A percentile compares a stretch with the other conserved stretches of the same genome.
These are phyloP conservation scores for Mus pahari DNA, from an alignment of 2,113 vertebrate species.

Conservation along the genomic window DNA sequence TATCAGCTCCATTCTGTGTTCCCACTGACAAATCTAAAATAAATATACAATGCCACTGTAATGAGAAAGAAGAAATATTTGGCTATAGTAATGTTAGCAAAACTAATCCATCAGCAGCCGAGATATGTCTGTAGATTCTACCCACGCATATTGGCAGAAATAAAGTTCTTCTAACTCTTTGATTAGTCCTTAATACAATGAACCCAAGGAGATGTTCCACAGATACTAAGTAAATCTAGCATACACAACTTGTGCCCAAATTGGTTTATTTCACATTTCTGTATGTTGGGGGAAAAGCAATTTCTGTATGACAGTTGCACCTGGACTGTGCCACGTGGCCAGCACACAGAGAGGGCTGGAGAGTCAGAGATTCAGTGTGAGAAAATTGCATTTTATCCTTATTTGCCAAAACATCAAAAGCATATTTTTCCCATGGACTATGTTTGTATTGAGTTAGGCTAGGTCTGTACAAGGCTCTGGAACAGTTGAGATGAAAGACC, in stretches of 20 bases:
- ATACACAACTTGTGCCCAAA: constrained; percentile 82
- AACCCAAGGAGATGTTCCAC: constrained; percentile 73
- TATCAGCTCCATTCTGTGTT: neutral
- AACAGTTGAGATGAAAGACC: neutral
- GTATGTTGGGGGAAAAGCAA: constrained; percentile 84
- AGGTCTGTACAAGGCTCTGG: constrained; percentile 9
- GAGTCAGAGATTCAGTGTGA: neutral
- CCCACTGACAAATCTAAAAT: constrained; percentile 30
- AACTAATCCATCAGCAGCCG: constrained; percentile 47
- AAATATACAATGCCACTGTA: constrained; percentile 16
- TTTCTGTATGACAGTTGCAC: constrained; percentile 83
- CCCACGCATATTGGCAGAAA: constrained; percentile 44
- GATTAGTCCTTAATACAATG: constrained; percentile 83
- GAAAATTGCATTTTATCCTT: constrained; percentile 77
- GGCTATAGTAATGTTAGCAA: constrained; percentile 19
- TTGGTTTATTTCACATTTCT: constrained; percentile 86
- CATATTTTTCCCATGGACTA: constrained; percentile 56
- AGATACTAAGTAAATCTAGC: constrained; percentile 84
- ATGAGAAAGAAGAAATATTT: neutral
- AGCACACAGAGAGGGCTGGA: constrained; percentile 37
- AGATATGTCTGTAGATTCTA: neutral
- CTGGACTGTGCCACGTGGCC: constrained; percentile 64
- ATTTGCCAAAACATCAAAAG: constrained; percentile 66
- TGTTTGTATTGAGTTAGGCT: constrained; percentile 56
- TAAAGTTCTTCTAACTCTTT: constrained; percentile 76